Percentiles rank a stretch among this genome's conserved stretches.
Conservation (phyloP, 2,888 invertebrate species). For the Amphimallon solstitiale region DNA sequence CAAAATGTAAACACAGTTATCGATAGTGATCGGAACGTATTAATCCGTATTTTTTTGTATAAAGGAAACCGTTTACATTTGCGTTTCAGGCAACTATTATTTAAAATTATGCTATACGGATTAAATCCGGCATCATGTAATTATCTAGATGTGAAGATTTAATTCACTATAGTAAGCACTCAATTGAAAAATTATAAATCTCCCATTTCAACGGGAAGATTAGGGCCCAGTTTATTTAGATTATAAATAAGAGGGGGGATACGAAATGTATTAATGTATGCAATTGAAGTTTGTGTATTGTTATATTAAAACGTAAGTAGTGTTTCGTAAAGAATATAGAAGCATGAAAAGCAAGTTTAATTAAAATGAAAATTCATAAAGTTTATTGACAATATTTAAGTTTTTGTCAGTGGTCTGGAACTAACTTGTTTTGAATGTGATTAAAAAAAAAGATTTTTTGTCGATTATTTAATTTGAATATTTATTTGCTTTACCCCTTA, state of each 20-base stretch:
- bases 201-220: slow-evolving; percentile 33
- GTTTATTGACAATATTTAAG: too few species aligned
- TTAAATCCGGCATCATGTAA: slow-evolving; percentile 27
- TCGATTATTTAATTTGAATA: too few species aligned
- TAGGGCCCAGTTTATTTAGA: slow-evolving; percentile 33
- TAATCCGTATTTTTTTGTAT: slow-evolving; percentile 8
- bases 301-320: too few species aligned
- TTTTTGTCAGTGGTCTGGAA: too few species aligned
- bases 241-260: slow-evolving; percentile 27
- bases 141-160: slow-evolving; percentile 37
- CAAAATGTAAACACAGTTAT: slow-evolving; percentile 24
- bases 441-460: too few species aligned
- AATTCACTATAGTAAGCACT: slow-evolving; percentile 32
- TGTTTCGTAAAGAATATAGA: too few species aligned
- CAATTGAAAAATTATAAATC: slow-evolving; percentile 38
- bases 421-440: too few species aligned
- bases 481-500: too few species aligned
- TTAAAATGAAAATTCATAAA: too few species aligned
- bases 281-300: background rate
- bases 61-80: slow-evolving; percentile 25
- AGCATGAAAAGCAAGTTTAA: too few species aligned
- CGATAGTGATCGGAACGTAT: slow-evolving; percentile 7
- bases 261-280: background rate
- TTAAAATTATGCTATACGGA: slow-evolving; percentile 18
- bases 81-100: background rate